These are phyloP conservation scores for Hesperia comma DNA, from an alignment of 2,888 invertebrate genomes.

Conservation along the genomic window DNA sequence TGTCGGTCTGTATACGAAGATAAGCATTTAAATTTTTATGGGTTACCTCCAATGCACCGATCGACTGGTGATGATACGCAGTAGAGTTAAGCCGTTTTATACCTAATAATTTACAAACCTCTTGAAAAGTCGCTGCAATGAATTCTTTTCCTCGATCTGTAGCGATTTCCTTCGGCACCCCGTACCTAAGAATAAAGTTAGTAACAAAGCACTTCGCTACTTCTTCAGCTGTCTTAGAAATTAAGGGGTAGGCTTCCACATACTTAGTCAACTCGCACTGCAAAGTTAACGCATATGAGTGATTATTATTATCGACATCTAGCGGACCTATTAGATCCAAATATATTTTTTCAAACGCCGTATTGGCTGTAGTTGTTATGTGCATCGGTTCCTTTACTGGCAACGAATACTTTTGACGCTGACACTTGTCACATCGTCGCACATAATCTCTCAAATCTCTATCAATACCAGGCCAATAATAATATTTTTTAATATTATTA, in stretches of 20 bases:
- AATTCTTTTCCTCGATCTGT: slow-evolving; percentile 42
- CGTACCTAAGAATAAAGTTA: slow-evolving; percentile 43
- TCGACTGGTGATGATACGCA: slow-evolving; percentile 41
- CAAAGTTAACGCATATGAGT: no score
- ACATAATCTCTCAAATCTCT: no score
- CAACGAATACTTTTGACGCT: no score
- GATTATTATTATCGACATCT: no score
- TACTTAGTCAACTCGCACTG: no score
- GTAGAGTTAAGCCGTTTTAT: slow-evolving; percentile 41
- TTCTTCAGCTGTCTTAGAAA: slow-evolving; percentile 26
- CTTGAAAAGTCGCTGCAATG: slow-evolving; percentile 32
- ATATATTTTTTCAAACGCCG: no score
- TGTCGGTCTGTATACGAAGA: slow-evolving; percentile 39
- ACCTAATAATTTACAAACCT: slow-evolving; percentile 43
- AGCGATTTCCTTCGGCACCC: slow-evolving; percentile 38
- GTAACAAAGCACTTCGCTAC: slow-evolving; percentile 38
- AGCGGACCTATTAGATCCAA: no score
- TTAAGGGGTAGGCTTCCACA: slow-evolving; percentile 8
- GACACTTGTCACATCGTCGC: no score
- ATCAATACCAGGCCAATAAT: no score
- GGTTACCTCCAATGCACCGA: slow-evolving; percentile 39
- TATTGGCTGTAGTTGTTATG: no score
- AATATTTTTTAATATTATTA: no score
- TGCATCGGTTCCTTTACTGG: no score
- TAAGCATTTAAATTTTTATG: slow-evolving; percentile 36